Conservation (phyloP, 2,113 vertebrate species). For the Chionis minor region DNA sequence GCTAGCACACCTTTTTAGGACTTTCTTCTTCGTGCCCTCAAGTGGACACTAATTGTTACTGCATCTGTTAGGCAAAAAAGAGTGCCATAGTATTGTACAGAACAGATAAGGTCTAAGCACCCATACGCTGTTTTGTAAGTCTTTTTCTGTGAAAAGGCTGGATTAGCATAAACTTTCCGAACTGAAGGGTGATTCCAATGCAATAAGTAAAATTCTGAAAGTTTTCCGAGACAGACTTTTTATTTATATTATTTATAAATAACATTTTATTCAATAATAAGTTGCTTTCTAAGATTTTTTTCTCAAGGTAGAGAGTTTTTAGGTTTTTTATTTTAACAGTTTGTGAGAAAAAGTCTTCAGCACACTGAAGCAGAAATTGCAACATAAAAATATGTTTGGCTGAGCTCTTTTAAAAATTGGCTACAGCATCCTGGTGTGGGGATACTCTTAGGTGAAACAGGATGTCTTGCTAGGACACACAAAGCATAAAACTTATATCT, state of each 20-base stretch:
- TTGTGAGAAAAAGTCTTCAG: background rate
- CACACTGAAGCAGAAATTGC: background rate
- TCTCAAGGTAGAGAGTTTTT: background rate
- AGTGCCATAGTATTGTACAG: background rate
- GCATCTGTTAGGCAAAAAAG: background rate
- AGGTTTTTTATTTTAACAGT: background rate
- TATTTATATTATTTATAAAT: too few relatives aligned
- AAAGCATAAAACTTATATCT: background rate
- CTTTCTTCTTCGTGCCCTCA: background rate
- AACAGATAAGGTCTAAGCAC: background rate
- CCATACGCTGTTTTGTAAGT: background rate
- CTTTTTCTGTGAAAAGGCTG: background rate
- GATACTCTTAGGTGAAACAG: background rate
- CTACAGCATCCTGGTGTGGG: background rate
- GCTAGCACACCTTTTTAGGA: fast-evolving
- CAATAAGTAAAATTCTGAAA: background rate
- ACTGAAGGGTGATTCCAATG: background rate
- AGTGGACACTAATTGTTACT: background rate
- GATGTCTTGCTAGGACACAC: background rate
- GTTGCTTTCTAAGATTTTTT: background rate
- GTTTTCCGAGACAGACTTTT: background rate
- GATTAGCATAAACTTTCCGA: background rate
- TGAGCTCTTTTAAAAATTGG: background rate
- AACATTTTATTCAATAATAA: background rate
- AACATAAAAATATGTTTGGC: background rate